phyloP scores from a whole-genome alignment of 2,888 invertebrate species.

The Amiota mariae region DNA sequence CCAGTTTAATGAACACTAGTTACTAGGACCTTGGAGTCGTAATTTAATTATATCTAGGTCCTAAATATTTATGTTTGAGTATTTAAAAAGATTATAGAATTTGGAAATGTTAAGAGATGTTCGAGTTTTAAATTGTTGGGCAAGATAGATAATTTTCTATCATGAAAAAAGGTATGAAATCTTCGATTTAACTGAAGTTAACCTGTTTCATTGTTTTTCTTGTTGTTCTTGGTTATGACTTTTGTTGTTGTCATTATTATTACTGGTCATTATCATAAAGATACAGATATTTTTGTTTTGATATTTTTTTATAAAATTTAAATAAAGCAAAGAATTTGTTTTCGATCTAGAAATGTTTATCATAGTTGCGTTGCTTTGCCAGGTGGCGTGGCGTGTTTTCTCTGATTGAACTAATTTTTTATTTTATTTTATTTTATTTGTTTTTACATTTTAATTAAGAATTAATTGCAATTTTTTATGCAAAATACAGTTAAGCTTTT shows the following conservation, averaged over 20 bases:
- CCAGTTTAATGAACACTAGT: too few relatives aligned
- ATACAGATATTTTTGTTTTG: slow-evolving; percentile 42
- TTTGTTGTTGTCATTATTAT: slow-evolving; percentile 42
- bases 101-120: too few relatives aligned
- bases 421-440: not conserved
- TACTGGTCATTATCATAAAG: slow-evolving; percentile 36
- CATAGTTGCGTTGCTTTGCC: slow-evolving; percentile 49
- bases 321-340: slow-evolving; percentile 11
- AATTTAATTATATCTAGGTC: too few relatives aligned
- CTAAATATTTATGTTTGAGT: too few relatives aligned
- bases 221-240: slow-evolving; percentile 39
- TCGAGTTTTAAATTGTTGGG: too few relatives aligned
- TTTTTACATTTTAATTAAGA: slow-evolving; percentile 19
- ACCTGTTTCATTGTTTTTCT: slow-evolving; percentile 68
- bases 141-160: too few relatives aligned
- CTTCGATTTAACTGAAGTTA: slow-evolving; percentile 58
- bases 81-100: too few relatives aligned
- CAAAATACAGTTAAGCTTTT: too few relatives aligned
- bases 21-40: too few relatives aligned
- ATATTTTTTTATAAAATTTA: slow-evolving; percentile 8
- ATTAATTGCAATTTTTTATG: too few relatives aligned
- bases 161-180: not conserved
- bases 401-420: not conserved
- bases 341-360: slow-evolving; percentile 46
- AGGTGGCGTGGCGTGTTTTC: slow-evolving; percentile 49